phyloP scores from a whole-genome alignment of 1,140 invertebrate genomes.

The Drosophila teissieri region DNA sequence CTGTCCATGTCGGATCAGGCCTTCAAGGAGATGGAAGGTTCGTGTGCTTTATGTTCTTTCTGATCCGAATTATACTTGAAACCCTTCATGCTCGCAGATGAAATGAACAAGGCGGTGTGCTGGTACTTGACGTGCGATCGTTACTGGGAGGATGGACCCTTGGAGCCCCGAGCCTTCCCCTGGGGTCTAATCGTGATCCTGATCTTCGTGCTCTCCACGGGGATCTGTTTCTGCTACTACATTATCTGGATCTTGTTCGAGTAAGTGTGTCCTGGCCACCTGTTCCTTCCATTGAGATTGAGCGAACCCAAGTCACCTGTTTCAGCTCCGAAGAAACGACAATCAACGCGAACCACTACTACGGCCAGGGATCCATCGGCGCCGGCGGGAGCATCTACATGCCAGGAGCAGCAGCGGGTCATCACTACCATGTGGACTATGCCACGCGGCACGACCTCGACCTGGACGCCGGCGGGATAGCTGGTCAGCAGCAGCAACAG shows the following conservation, averaged over 20 bases:
- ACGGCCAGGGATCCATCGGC: conserved; percentile 49
- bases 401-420: conserved; percentile 56
- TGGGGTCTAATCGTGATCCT: conserved; percentile 91
- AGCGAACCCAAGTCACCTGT: conserved; percentile 83
- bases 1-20: conserved; percentile 92
- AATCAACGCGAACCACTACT: conserved; percentile 77
- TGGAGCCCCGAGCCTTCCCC: conserved; percentile 90
- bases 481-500: conserved; percentile 55
- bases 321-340: conserved; percentile 84
- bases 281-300: conserved; percentile 61
- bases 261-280: conserved; percentile 86
- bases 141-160: conserved; percentile 94
- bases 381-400: conserved; percentile 69
- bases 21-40: conserved; percentile 94
- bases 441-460: conserved; percentile 53
- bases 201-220: conserved; percentile 90
- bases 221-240: conserved; percentile 94
- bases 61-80: neutral
- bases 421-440: conserved; percentile 74
- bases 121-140: conserved; percentile 96
- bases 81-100: conserved; percentile 86
- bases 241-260: conserved; percentile 95
- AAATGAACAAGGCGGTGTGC: conserved; percentile 94
- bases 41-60: neutral
- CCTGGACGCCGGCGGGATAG: conserved; percentile 71